Base-by-base conservation (phyloP, 2,888 invertebrate genomes). In the Aporophyla nigra region DNA sequence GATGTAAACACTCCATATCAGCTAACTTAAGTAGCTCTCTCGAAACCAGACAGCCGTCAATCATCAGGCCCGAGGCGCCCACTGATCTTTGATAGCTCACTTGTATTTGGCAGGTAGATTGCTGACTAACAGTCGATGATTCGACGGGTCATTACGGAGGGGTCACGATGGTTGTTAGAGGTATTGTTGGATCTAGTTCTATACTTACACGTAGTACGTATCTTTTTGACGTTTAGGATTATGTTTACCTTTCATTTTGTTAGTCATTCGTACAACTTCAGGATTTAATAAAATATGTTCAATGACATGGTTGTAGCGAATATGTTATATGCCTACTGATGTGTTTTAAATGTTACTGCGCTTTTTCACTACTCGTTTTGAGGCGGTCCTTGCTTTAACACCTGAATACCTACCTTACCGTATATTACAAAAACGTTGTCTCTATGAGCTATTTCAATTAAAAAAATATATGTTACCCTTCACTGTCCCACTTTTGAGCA, bases 41-140 rank as follows among this genome's bases (percentile, higher is more conserved):
- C 76, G 71, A 49, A 74, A 54, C 69, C 67, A 82, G 74, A 67
- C 71, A 80, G 74, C 69, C 76, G 90, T 91, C 92, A 92, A 91
- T 92, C 91, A 90, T 70, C 63, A 51, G 62, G 91, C 94, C 93
- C 76, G 89, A 74, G 93, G 93, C 93, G 83, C 59, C 82, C 80
- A 82, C 86, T 90, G 92, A 91, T 90, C 91, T 92, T 92, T 93
- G 92, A 92, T 93, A 93, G 89, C 91, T 93, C 86, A 91, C 88
- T 93, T 91, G 87, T 95, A 94, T 96, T 95, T 94, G 94, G 94
- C 88, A 91, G 92, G 88, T 88, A 82, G 88, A 86, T 84, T 75
- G 80, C 84, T 90, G 93, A 93, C 92, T 86, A 56, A 59, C 82
- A 89, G 93, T 93, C 92, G 90, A 89, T 87, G 89, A 86, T 66